phyloP scores from a whole-genome alignment of 2,113 vertebrate species.

The Corythornis cristatus region DNA sequence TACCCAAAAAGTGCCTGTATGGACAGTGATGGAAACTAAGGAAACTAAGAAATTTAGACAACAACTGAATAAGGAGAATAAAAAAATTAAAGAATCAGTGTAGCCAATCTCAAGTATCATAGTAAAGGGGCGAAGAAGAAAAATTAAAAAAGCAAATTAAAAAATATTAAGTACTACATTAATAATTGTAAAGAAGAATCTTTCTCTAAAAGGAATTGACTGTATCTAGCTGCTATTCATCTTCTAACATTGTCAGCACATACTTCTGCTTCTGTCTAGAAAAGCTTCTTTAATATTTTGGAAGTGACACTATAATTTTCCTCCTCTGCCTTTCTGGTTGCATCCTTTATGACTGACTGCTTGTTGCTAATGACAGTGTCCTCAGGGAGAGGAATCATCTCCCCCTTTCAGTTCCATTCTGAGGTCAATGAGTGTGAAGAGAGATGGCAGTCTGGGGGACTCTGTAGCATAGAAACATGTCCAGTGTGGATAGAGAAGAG shows the following conservation, averaged over 20 bases:
- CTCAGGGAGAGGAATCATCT: background rate
- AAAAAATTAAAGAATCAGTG: background rate
- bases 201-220: background rate
- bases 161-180: background rate
- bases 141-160: background rate
- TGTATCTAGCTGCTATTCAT: background rate
- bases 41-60: background rate
- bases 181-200: background rate
- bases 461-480: background rate
- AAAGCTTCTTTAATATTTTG: conserved; percentile 24
- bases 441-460: background rate
- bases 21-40: background rate
- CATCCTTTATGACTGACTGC: conserved; percentile 31
- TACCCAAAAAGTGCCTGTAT: background rate
- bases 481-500: background rate
- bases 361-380: conserved; percentile 26
- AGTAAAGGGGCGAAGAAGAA: background rate
- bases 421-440: background rate
- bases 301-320: background rate
- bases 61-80: background rate
- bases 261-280: background rate
- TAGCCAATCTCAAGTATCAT: background rate
- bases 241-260: background rate
- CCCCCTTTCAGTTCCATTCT: background rate
- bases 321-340: background rate